Percentiles rank a stretch among this genome's conserved stretches.
phyloP scores from a whole-genome alignment of 2,888 invertebrate genomes.

The Acrobasis suavella region DNA sequence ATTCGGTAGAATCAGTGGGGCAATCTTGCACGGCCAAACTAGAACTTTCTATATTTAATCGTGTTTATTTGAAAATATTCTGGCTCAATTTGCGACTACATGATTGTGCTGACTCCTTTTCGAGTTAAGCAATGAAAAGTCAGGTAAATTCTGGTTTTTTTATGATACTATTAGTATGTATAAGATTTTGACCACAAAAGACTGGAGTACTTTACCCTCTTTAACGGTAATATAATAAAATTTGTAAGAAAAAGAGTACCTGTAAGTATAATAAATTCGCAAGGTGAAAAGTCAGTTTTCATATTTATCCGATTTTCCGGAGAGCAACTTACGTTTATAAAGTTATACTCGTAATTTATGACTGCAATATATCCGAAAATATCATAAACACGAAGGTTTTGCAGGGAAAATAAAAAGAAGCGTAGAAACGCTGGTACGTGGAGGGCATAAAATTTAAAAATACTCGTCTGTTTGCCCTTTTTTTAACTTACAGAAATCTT shows the following conservation, averaged over 20 bases:
- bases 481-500: constrained; percentile 54
- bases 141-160: too few species aligned
- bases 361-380: constrained; percentile 43
- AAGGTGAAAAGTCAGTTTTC: constrained; percentile 13
- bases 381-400: constrained; percentile 40
- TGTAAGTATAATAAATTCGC: constrained; percentile 4
- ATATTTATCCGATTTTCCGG: constrained; percentile 19
- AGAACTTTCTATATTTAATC: neutral
- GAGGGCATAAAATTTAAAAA: constrained; percentile 45
- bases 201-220: too few species aligned
- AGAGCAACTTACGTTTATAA: constrained; percentile 28
- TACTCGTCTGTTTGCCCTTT: constrained; percentile 40
- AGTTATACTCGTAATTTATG: constrained; percentile 43
- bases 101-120: too few species aligned
- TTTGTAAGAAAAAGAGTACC: too few species aligned
- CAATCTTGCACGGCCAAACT: constrained; percentile 28
- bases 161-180: too few species aligned
- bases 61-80: neutral
- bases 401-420: constrained; percentile 32
- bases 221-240: too few species aligned
- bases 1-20: constrained; percentile 37
- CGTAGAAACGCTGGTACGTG: constrained; percentile 41
- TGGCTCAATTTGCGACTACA: neutral
- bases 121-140: too few species aligned
- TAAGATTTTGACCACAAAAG: too few species aligned